Base-by-base conservation (phyloP, 2,888 invertebrate genomes). In the Prostheceraeus crozeri region DNA sequence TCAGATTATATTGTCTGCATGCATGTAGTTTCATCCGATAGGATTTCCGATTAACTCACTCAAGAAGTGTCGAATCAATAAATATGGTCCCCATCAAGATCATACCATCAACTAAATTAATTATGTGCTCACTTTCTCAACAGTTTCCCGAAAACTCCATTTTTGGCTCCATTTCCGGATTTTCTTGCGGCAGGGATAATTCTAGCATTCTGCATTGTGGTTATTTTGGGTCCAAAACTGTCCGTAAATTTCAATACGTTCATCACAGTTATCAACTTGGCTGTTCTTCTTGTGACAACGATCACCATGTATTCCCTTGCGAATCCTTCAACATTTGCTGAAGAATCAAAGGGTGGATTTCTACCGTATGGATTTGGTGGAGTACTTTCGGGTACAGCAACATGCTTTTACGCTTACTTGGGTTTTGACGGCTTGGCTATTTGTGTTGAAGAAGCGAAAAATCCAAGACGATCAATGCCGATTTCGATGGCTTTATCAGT, bases 281-380 rank as follows among this genome's bases (percentile, higher is more conserved):
- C 68, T 8, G 73, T 77, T n/a, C 71, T 78, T 16, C 54, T 68
- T 8, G 72, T 77, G 57, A 70, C 76, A 21, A 72, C 73, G 36
- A 67, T 70, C 40, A 81, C 87, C 14, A 90, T 90, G 0, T 23
- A 53, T n/a, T 53, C 33, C 6, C 16, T 6, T 36, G 16, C 6
- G 3, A 4, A 3, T 4, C 10, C 16, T 33, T 16, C 28, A 31
- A n/a, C 25, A 4, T 55, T 21, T 31, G 56, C 28, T 16, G n/a
- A 25, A 19, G 4, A 6, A 10, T 11, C 14, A 1, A 16, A 31
- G 3, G 55, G 40, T 19, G 23, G 73, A 3, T 76, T 75, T 66
- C 67, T 77, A 63, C 77, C 78, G 1, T 73, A 69, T 63, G 77
- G 77, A 1, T 71, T 75, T 31, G 65, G 66, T 11, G 77, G 77